Evolutionary conservation across 2,113 vertebrate species (phyloP), one percentile per base, ranked within the genome.

Genomic region (Psilopsiagon aurifrons): DNA sequence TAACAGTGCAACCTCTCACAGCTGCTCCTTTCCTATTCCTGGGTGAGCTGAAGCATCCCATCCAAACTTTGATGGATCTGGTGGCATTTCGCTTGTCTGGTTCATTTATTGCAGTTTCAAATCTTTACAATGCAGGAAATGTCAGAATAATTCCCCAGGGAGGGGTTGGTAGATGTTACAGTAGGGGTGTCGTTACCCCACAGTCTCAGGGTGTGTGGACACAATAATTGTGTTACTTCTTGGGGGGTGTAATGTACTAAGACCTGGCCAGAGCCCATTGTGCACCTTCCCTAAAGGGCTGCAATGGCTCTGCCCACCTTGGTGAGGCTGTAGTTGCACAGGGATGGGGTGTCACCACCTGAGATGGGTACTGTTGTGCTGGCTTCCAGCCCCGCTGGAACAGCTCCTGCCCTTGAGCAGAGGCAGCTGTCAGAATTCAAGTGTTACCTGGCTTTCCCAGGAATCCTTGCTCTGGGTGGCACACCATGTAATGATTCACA

Each of bases 341-440:
- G 37, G n/a, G 49, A 17, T 4, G 43, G 7, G n/a, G 7, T 35
- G 51, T 31, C 7, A 2, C 49, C 17, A 46, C 37, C 60, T 7
- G 33, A 31, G 27, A 35, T 23, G 33, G 27, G 35, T 29, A 4
- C 1, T 8, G 17, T 7, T 16, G 28, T 9, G 20, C 27, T 60
- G 74, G 47, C 3, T 81, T 60, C 62, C 17, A 70, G 35, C 46
- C 22, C 31, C 1, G 1, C 31, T 33, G 66, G 54, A 24, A 31
- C 44, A n/a, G 39, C 31, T 64, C 46, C 64, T 44, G 25, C 24
- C 64, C 29, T 73, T 14, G 47, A 51, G 41, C 80, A 64, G 70
- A 29, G 31, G 14, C n/a, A 46, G 63, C 23, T 2, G 2, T 39
- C 44, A 25, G 29, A 27, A 2, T 4, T 47, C 0, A 4, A 41